Evolutionary conservation across 1,140 invertebrate genomes (phyloP), one percentile per base, ranked within the genome.

Genomic region (Drosophila nebulosa): DNA sequence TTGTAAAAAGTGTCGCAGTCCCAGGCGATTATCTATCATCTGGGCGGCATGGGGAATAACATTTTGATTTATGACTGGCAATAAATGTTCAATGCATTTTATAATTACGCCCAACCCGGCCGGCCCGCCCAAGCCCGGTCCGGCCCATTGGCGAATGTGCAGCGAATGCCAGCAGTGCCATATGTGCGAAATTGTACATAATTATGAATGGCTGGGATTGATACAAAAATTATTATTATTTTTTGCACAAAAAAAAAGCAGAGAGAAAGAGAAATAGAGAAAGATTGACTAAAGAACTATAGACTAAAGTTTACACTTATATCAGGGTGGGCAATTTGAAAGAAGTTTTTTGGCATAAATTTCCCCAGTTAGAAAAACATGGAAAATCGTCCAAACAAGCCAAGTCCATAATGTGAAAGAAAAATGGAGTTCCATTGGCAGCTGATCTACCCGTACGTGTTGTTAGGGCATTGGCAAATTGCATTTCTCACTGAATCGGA

Each of bases 11-110:
- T 90, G 86, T 86, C 71, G 81, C 68, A 70, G 52, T 75, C 71
- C 66, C 60, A 59, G 64, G 69, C 74, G 80, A 86, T 86, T 86
- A 86, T 86, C 81, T 81, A 69, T 64, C 46, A 22, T 21, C 12
- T 27, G 6, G 12, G 53, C 10, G 53, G 35, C 18, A 32, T 46
- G 32, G 14, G 52, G 26, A 30, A 58, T 86, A 89, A 89, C 78
- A 86, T 90, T 90, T 86, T 90, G 86, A 90, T 90, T 90, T 90
- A 90, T 90, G 86, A 69, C 73, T 64, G 81, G 78, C 72, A 89
- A 86, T 90, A 90, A 90, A 86, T 90, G 86, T 89, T 90, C 72
- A 61, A 74, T 78, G 77, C 70, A 88, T 52, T 86, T 86, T 89
- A 86, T 86, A 88, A 86, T 88, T 88, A 86, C 89, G 83, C 78